These are phyloP conservation scores for Trichosurus vulpecula DNA, from an alignment of 2,797 vertebrate genomes.

Conservation along the genomic window DNA sequence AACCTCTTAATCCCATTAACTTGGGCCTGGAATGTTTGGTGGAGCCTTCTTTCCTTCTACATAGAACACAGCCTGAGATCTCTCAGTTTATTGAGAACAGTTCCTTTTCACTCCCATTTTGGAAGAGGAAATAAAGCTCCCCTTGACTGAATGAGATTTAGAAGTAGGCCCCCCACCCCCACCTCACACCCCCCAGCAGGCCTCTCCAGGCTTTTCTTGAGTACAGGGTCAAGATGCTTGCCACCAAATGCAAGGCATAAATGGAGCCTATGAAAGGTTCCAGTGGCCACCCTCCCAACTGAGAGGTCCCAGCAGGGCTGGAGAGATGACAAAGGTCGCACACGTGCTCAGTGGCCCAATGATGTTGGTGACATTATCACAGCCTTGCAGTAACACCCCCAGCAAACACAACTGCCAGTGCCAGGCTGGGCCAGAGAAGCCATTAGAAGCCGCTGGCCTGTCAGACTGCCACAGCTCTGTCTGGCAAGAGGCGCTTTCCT, in stretches of 20 bases:
- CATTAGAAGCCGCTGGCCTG: too few species aligned
- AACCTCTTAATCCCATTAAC: background rate
- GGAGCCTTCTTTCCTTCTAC: background rate
- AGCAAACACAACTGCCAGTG: background rate
- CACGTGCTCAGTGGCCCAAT: background rate
- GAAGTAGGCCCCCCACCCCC: background rate
- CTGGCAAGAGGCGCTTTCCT: too few species aligned
- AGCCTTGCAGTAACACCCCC: background rate
- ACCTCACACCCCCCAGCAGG: too few species aligned
- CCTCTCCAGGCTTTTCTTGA: background rate
- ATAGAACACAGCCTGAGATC: background rate
- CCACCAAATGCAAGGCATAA: background rate
- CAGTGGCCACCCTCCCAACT: background rate
- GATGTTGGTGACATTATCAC: background rate
- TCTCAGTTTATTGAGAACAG: background rate
- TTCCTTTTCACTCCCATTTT: background rate
- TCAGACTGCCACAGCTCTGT: too few species aligned
- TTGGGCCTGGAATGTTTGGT: background rate
- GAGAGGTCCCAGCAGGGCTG: background rate
- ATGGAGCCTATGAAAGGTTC: background rate
- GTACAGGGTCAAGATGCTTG: background rate
- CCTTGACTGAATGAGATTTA: background rate
- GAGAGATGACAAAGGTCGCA: background rate
- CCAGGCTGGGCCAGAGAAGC: background rate
- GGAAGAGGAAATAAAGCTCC: background rate